A percentile compares a stretch with the other conserved stretches of the same genome.
Evolutionary conservation across 2,797 vertebrate species (phyloP).

Genomic region (Podarcis siculus): DNA sequence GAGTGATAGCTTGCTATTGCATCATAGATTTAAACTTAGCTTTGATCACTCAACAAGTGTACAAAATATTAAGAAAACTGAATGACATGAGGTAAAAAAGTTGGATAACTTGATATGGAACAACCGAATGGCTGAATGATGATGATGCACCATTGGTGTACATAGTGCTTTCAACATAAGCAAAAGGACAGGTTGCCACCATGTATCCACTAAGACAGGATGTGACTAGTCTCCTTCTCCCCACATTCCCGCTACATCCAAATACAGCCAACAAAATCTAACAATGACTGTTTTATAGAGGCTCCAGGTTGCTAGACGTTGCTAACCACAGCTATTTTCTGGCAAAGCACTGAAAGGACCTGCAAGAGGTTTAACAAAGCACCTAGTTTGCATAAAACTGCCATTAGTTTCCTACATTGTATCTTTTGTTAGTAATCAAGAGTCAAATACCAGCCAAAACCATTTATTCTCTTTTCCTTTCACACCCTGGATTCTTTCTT

Average conservation of each 20-base stretch:
- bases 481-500: neutral
- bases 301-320: conserved; percentile 10
- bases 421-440: conserved; percentile 23
- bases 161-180: neutral
- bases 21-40: too few relatives aligned
- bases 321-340: conserved; percentile 28
- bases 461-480: conserved; percentile 19
- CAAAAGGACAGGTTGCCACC: neutral
- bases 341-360: conserved; percentile 8
- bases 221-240: neutral
- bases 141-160: neutral
- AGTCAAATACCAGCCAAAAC: conserved; percentile 25
- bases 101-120: too few relatives aligned
- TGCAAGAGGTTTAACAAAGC: conserved; percentile 25
- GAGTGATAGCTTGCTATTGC: too few relatives aligned
- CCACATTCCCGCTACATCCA: too few relatives aligned
- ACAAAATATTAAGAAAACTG: too few relatives aligned
- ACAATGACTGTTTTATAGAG: neutral
- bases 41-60: too few relatives aligned
- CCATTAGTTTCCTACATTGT: conserved; percentile 1
- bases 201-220: neutral
- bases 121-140: neutral
- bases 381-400: conserved; percentile 34
- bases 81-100: too few relatives aligned
- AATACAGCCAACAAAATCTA: neutral